Percentiles rank a stretch among this genome's conserved stretches.
Conservation (phyloP, 2,797 vertebrate species). For the Microchirus variegatus region DNA sequence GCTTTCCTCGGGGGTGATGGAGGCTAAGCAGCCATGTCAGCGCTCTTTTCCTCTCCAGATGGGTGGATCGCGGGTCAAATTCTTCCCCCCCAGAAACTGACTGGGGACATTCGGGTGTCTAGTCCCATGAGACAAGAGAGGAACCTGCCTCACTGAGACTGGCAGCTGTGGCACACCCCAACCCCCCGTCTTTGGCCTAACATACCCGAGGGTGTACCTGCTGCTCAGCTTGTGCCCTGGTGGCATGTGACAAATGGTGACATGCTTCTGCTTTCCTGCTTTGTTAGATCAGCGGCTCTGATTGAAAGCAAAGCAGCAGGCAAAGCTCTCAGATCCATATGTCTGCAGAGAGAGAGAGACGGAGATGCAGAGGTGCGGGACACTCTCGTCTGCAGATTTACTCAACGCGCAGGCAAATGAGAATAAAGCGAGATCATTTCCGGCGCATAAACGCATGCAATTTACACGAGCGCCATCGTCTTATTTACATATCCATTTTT, state of each 20-base stretch:
- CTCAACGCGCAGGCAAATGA: slow-evolving; percentile 63
- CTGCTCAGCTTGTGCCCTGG: slow-evolving; percentile 76
- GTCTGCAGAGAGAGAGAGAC: slow-evolving; percentile 53
- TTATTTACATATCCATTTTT: slow-evolving; percentile 80
- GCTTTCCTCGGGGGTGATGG: slow-evolving; percentile 60
- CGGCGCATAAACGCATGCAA: slow-evolving; percentile 69
- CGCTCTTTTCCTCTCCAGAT: slow-evolving; percentile 63
- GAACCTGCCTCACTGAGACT: slow-evolving; percentile 68
- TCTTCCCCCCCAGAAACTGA: slow-evolving; percentile 58
- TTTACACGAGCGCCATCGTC: slow-evolving; percentile 68
- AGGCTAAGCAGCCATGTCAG: slow-evolving; percentile 50
- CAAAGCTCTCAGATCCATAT: slow-evolving; percentile 67
- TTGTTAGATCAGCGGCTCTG: slow-evolving; percentile 68
- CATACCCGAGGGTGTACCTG: slow-evolving; percentile 78
- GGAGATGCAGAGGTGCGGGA: slow-evolving; percentile 17
- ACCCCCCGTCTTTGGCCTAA: slow-evolving; percentile 59
- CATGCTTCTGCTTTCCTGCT: slow-evolving; percentile 77
- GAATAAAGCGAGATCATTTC: slow-evolving; percentile 74
- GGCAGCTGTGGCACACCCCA: slow-evolving; percentile 70
- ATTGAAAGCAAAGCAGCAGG: slow-evolving; percentile 70
- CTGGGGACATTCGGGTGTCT: slow-evolving; percentile 72
- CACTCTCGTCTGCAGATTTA: slow-evolving; percentile 54
- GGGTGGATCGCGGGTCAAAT: slow-evolving; percentile 71
- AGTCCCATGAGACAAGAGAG: slow-evolving; percentile 66
- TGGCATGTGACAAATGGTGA: slow-evolving; percentile 82